A percentile compares a stretch with the other conserved stretches of the same genome.
Conservation (phyloP, 2,888 invertebrate genomes). For the Adelognathus sp. region DNA sequence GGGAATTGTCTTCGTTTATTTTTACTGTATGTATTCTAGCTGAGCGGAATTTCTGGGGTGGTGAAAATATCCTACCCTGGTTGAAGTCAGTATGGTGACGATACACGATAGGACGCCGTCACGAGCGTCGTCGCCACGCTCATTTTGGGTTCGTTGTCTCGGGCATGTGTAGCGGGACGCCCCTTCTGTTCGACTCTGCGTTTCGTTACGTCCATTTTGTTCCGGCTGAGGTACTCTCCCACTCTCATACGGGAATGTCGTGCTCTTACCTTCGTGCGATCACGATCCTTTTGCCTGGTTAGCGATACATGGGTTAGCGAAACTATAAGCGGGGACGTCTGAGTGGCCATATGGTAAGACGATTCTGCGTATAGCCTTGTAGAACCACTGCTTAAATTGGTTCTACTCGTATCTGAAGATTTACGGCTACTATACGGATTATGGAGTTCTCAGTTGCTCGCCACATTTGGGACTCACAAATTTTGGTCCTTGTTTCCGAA, state of each 20-base stretch:
- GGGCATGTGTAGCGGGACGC: no score
- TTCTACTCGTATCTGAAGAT: neutral
- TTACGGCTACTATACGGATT: neutral
- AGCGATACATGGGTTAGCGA: constrained; percentile 7
- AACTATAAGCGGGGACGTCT: neutral
- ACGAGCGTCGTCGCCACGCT: neutral
- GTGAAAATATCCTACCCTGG: neutral
- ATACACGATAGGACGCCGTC: neutral
- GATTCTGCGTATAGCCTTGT: neutral
- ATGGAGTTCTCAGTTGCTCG: no score
- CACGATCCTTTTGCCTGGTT: neutral
- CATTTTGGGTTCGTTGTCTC: neutral
- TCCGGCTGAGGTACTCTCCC: neutral
- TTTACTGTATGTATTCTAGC: constrained; percentile 13
- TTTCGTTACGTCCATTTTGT: neutral
- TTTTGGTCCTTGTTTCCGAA: neutral
- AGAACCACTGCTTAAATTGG: neutral
- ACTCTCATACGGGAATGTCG: neutral
- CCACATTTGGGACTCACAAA: no score
- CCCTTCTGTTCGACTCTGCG: neutral
- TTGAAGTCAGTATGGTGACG: neutral
- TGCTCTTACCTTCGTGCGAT: constrained; percentile 15
- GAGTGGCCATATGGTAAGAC: neutral
- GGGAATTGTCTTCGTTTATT: constrained; percentile 15
- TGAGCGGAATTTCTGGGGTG: constrained; percentile 8